phyloP scores from a whole-genome alignment of 1,140 invertebrate species.

The Temnothorax curvispinosus region DNA sequence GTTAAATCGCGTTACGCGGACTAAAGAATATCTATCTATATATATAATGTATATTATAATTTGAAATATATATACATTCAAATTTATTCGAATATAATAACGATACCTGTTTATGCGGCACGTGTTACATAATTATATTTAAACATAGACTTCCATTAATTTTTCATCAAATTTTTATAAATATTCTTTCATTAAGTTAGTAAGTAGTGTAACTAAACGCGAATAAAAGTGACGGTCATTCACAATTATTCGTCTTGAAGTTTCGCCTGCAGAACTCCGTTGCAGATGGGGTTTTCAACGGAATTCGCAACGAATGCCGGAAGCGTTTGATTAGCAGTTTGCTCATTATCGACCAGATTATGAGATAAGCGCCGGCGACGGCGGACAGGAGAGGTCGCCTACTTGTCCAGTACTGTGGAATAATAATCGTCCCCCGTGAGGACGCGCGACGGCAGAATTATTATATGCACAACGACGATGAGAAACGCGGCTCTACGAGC shows the following conservation, averaged over 20 bases:
- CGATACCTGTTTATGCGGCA: not conserved
- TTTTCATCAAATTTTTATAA: not conserved
- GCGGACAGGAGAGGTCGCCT: conserved; percentile 70
- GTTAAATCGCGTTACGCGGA: not conserved
- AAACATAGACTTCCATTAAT: not conserved
- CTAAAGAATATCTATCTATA: not conserved
- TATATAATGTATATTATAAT: not conserved
- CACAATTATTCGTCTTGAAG: not conserved
- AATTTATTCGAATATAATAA: not conserved
- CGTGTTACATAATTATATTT: not conserved
- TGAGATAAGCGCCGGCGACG: conserved; percentile 43
- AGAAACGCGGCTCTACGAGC: not conserved
- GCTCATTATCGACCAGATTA: conserved; percentile 72
- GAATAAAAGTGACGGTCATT: not conserved
- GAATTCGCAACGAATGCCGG: conserved; percentile 65
- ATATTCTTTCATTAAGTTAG: not conserved
- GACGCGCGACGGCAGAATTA: conserved; percentile 58
- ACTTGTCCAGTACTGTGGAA: conserved; percentile 79
- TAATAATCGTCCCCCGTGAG: conserved; percentile 73
- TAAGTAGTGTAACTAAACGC: not conserved
- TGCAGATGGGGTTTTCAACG: not conserved
- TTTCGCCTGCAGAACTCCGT: not conserved
- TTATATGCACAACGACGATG: conserved; percentile 43
- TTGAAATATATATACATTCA: conserved; percentile 1
- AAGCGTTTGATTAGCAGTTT: conserved; percentile 78